Conservation (phyloP, 2,797 vertebrate species). For the Percopsis omiscomaycus region DNA sequence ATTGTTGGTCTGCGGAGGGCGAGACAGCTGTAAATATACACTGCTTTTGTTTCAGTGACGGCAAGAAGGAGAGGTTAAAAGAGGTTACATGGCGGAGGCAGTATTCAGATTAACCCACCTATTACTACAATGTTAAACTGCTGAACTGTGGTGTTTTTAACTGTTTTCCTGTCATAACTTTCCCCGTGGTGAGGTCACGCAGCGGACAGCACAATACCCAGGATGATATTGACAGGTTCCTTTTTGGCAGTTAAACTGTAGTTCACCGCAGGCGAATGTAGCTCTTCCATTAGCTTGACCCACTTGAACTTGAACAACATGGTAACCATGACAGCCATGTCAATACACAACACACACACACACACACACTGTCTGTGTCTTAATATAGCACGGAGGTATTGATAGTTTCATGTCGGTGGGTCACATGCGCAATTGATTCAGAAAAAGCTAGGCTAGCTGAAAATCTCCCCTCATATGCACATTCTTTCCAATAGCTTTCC, state of each 20-base stretch:
- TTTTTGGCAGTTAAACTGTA: neutral
- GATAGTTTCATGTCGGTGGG: neutral
- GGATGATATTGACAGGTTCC: neutral
- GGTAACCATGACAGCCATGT: constrained; percentile 13
- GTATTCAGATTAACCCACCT: too few relatives aligned
- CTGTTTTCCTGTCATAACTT: neutral
- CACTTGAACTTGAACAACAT: constrained; percentile 23
- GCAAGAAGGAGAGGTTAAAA: constrained; percentile 45
- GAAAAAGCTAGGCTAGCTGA: neutral
- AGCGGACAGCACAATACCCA: neutral
- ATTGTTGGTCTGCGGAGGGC: constrained; percentile 56
- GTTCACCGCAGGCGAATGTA: neutral
- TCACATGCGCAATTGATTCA: constrained; percentile 6
- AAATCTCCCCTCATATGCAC: neutral
- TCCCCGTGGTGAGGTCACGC: neutral
- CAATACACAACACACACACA: constrained; percentile 10
- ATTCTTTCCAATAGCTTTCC: constrained; percentile 4
- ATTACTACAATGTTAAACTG: neutral
- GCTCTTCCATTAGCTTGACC: constrained; percentile 21
- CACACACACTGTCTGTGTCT: neutral
- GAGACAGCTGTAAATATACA: constrained; percentile 56
- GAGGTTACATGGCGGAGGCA: constrained; percentile 11
- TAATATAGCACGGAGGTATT: constrained; percentile 3
- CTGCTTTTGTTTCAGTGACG: constrained; percentile 40
- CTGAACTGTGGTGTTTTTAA: neutral